Evolutionary conservation across 2,797 vertebrate species (phyloP).

Genomic region (Molothrus ater): DNA sequence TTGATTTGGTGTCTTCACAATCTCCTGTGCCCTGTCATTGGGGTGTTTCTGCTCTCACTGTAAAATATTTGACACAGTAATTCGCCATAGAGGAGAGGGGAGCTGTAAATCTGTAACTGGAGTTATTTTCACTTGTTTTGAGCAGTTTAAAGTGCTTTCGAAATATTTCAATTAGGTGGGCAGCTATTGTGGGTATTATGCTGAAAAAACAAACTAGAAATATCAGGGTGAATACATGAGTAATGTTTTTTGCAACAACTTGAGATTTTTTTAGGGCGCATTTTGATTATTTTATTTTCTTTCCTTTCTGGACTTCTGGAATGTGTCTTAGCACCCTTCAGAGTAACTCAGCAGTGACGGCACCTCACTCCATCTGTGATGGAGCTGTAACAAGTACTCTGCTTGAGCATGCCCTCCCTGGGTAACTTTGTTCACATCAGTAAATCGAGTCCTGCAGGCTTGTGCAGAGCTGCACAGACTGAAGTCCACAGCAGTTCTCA

Average conservation of each 20-base stretch:
- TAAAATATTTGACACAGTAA: background rate
- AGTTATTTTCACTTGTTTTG: background rate
- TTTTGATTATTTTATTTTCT: background rate
- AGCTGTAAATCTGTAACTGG: background rate
- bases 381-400: background rate
- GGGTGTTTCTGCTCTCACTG: background rate
- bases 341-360: background rate
- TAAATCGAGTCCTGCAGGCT: background rate
- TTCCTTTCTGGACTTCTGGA: background rate
- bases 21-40: background rate
- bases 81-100: background rate
- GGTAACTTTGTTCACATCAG: background rate
- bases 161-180: background rate
- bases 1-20: background rate
- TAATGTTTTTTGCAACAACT: background rate
- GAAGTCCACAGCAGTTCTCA: background rate
- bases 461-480: background rate
- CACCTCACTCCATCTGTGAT: background rate
- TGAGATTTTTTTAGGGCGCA: fast-evolving
- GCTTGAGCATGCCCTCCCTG: background rate
- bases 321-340: background rate
- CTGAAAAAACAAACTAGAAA: background rate
- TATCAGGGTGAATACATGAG: background rate
- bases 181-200: background rate
- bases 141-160: background rate